Evolutionary conservation across 1,140 invertebrate species (phyloP), one percentile per base, ranked within the genome.

Genomic region (Oedothorax gibbosus): DNA sequence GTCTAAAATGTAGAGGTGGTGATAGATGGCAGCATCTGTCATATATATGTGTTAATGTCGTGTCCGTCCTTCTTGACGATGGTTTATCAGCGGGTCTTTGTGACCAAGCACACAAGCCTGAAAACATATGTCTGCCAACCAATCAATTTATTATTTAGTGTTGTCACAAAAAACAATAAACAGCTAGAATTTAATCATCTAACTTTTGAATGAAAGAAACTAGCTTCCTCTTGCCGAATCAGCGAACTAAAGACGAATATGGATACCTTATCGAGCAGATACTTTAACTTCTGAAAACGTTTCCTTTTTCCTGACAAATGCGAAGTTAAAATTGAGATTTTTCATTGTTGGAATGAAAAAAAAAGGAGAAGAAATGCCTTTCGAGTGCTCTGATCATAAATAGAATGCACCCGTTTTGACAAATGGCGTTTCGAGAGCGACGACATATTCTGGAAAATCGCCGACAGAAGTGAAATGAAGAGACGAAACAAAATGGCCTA

Each of bases 311-410:
- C 57, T 62, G 65, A 68, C n/a, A 76, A 76, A 76, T 62, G 73
- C 73, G 51, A 54, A 62, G 73, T 76, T 62, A 76, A 76, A 76
- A 76, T 76, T 35, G 54, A 62, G 73, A 76, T 76, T 76, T 76
- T 76, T 76, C 56, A 49, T 76, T 35, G 56, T 10, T 6, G 15
- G 53, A 21, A 20, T 14, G 18, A 73, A 50, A 21, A 11, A 53
- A 53, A 21, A 18, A 0, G 53, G 35, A 18, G 14, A 62, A 15
- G 60, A 14, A 62, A 62, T 15, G 21, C 4, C 21, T 20, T 0
- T 12, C n/a, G 21, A 35, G 65, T 21, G 65, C 35, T 18, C 12
- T n/a, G 65, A 76, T 76, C 73, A 60, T 76, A 76, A 76, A 76
- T 76, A 54, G 73, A 53, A 73, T 50, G 53, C 53, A 18, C 20